These are phyloP conservation scores for Pterois miles DNA, from an alignment of 2,797 vertebrate genomes.

Conservation along the genomic window DNA sequence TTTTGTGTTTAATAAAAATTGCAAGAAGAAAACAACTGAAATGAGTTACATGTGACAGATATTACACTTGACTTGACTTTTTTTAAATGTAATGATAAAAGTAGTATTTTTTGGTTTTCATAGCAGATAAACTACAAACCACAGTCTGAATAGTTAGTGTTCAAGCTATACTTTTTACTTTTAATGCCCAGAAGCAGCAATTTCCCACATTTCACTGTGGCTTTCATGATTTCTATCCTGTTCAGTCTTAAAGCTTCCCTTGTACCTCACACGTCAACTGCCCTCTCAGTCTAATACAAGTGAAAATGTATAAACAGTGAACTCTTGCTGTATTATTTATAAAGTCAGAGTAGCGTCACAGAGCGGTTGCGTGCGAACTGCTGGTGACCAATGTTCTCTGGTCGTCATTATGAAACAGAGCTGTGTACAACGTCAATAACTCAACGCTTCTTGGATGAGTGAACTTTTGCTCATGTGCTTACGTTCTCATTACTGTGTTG, in stretches of 20 bases:
- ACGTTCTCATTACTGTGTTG: constrained; percentile 54
- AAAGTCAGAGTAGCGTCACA: background rate
- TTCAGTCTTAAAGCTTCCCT: background rate
- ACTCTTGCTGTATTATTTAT: background rate
- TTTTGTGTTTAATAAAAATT: background rate
- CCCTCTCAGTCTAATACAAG: background rate
- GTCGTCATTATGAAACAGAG: constrained; percentile 66
- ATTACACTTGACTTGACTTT: background rate
- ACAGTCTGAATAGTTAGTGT: background rate
- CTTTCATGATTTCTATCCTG: background rate
- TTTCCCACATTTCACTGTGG: background rate
- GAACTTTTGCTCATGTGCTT: constrained; percentile 68
- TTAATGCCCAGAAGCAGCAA: background rate
- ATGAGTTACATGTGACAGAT: background rate
- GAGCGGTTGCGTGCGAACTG: constrained; percentile 50
- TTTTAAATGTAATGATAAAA: background rate
- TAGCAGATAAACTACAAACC: background rate
- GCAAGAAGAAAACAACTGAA: background rate
- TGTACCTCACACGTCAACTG: background rate
- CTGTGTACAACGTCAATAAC: constrained; percentile 70
- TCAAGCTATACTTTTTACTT: background rate
- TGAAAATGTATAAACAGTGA: background rate
- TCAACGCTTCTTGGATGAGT: constrained; percentile 72
- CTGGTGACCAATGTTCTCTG: constrained; percentile 19
- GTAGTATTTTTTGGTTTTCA: background rate